These are phyloP conservation scores for Caenorhabditis briggsae DNA, from an alignment of 1,140 invertebrate species.

Conservation along the genomic window DNA sequence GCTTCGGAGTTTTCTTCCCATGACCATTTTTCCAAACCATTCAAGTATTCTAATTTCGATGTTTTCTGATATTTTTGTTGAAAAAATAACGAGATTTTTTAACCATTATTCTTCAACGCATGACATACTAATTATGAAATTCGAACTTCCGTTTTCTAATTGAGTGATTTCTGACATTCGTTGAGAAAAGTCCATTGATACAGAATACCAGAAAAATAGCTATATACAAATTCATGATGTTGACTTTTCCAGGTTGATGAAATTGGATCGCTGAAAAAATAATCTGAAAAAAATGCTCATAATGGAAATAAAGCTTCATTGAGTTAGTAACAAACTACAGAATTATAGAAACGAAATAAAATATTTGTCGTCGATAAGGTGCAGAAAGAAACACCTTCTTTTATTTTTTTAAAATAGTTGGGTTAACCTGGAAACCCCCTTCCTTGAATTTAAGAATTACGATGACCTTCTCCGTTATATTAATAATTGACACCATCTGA, in stretches of 20 bases:
- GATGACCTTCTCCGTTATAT: neutral
- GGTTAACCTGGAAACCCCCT: neutral
- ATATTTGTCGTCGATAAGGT: neutral
- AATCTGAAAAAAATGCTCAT: too few species aligned
- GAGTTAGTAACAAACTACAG: neutral
- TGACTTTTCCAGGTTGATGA: too few species aligned
- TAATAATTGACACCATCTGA: neutral
- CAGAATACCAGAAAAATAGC: neutral
- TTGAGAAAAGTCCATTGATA: neutral
- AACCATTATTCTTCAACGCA: neutral
- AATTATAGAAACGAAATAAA: neutral
- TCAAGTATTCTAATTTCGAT: too few species aligned
- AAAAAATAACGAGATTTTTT: neutral
- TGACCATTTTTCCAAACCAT: too few species aligned
- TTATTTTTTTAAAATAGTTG: too few species aligned
- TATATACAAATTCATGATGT: too few species aligned
- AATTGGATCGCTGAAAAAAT: too few species aligned
- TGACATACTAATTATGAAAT: neutral
- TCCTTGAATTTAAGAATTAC: neutral
- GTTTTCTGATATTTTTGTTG: neutral
- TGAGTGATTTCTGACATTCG: neutral
- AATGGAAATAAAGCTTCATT: neutral
- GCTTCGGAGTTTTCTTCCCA: too few species aligned
- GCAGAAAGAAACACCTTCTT: neutral
- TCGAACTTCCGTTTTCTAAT: neutral